These are phyloP conservation scores for Zootoca vivipara DNA, from an alignment of 2,113 vertebrate genomes.

Conservation along the genomic window DNA sequence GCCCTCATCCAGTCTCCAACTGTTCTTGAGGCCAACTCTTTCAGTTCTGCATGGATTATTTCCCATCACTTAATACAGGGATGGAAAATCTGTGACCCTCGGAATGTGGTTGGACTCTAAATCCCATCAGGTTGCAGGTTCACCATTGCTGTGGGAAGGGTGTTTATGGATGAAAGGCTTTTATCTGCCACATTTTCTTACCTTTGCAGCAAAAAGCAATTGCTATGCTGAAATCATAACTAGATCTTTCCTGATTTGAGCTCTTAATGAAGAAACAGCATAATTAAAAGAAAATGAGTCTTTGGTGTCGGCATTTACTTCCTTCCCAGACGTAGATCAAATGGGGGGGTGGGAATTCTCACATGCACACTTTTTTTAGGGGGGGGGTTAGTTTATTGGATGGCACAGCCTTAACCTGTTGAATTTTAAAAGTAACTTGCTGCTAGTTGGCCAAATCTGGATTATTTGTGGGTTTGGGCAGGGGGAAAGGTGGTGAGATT, in stretches of 20 bases:
- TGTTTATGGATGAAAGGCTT: background rate
- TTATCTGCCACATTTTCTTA: slow-evolving; percentile 14
- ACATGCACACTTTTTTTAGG: slow-evolving; percentile 55
- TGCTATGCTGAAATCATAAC: slow-evolving; percentile 62
- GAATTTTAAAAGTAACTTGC: slow-evolving; percentile 41
- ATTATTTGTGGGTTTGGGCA: slow-evolving; percentile 44
- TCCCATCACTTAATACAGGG: too few relatives aligned
- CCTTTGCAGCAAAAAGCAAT: slow-evolving; percentile 42
- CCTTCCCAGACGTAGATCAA: slow-evolving; percentile 61
- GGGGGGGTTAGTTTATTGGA: slow-evolving; percentile 56
- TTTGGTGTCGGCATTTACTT: slow-evolving; percentile 69
- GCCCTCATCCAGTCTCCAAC: too few relatives aligned
- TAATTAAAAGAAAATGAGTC: slow-evolving; percentile 73
- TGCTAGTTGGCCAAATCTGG: slow-evolving; percentile 70
- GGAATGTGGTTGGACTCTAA: too few relatives aligned
- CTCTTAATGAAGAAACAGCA: slow-evolving; percentile 70
- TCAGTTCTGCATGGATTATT: background rate
- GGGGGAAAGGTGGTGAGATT: too few relatives aligned
- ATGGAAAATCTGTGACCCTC: too few relatives aligned
- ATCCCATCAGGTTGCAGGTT: too few relatives aligned
- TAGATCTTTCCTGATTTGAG: slow-evolving; percentile 63
- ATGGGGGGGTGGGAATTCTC: slow-evolving; percentile 55
- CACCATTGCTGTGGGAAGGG: too few relatives aligned
- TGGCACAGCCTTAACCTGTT: slow-evolving; percentile 27
- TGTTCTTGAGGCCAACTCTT: too few relatives aligned